phyloP scores from a whole-genome alignment of 2,888 invertebrate genomes.

The Ochropleura leucogaster region DNA sequence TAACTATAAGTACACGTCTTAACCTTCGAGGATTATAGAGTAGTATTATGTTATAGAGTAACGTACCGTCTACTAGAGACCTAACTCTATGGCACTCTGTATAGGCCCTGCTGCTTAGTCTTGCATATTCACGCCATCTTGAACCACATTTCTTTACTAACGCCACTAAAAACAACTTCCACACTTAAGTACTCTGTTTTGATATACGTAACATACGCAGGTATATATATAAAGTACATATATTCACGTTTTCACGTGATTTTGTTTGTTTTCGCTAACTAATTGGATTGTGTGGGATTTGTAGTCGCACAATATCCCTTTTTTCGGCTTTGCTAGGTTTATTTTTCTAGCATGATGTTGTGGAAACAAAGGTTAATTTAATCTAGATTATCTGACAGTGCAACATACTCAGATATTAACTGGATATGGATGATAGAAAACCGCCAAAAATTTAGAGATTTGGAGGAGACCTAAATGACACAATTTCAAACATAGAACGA shows the following conservation, averaged over 20 bases:
- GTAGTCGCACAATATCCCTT: neutral
- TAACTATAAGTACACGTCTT: too few relatives aligned
- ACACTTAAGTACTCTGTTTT: conserved; percentile 14
- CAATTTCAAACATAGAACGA: neutral
- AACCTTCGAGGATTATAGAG: neutral
- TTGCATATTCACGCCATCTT: conserved; percentile 50
- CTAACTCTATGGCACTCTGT: conserved; percentile 18
- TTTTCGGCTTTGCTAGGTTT: conserved; percentile 5
- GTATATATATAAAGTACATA: conserved; percentile 5
- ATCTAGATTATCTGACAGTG: neutral
- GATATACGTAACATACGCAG: neutral
- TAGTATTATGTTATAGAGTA: too few relatives aligned
- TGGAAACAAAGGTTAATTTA: neutral
- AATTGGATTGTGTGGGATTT: conserved; percentile 37
- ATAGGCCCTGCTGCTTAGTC: conserved; percentile 26
- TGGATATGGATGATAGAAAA: too few relatives aligned
- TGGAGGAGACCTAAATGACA: neutral
- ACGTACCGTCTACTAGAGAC: conserved; percentile 20
- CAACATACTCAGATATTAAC: too few relatives aligned
- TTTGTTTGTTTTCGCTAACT: conserved; percentile 13
- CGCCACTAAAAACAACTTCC: conserved; percentile 40
- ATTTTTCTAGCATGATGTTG: neutral
- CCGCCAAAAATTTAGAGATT: too few relatives aligned
- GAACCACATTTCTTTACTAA: conserved; percentile 37
- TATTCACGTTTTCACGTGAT: neutral